Evolutionary conservation across 2,113 vertebrate species (phyloP).

Genomic region (Megatriorchis doriae): DNA sequence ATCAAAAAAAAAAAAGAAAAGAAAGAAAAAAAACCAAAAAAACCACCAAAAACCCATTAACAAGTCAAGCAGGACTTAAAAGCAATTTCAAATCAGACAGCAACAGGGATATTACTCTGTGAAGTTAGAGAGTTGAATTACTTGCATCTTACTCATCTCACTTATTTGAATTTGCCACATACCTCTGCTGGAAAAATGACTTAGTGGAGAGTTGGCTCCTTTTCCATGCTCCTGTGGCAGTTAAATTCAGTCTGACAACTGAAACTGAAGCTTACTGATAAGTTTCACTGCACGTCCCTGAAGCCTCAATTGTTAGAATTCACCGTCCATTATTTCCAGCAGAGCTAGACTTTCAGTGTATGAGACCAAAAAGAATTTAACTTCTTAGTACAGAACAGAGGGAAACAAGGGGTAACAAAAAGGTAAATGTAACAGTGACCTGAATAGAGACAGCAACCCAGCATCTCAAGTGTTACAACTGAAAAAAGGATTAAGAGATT

Average conservation of each 20-base stretch:
- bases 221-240: not conserved
- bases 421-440: not conserved
- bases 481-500: not conserved
- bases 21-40: not conserved
- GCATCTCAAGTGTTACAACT: rapidly evolving
- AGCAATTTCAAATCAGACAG: not conserved
- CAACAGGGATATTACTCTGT: not conserved
- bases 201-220: not conserved
- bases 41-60: not conserved
- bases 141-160: not conserved
- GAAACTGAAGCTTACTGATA: not conserved
- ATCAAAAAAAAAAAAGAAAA: not conserved
- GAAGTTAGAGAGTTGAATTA: not conserved
- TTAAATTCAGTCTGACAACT: not conserved
- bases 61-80: not conserved
- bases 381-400: not conserved
- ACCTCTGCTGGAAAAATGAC: not conserved
- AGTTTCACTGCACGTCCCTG: not conserved
- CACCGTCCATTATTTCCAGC: not conserved
- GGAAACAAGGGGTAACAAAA: not conserved
- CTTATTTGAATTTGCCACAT: not conserved
- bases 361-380: not conserved
- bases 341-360: not conserved
- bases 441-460: not conserved
- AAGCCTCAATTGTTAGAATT: not conserved